Base-by-base conservation (phyloP, 2,113 vertebrate genomes). In the Cyprinodon variegatus region DNA sequence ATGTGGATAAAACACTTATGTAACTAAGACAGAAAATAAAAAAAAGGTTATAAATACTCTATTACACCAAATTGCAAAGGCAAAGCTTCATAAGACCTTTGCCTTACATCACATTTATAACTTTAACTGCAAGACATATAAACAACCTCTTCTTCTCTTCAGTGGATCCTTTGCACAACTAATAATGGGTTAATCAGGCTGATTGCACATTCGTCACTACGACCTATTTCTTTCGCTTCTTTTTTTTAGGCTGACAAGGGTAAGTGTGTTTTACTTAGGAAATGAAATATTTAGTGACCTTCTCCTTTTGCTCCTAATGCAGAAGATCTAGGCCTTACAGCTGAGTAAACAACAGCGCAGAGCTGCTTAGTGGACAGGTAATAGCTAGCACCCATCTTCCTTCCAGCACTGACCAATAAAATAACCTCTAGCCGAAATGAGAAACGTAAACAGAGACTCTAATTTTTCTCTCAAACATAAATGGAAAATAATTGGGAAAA, bases 261-360 rank as follows among this genome's bases (percentile, higher is more conserved):
- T 83, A 88, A 90, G 88, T 81, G 57, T 95, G 94, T 95, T 95
- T 94, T 93, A 91, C 93, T 95, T 94, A 93, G 93, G 94, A 95
- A 94, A 95, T 94, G 93, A 94, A 95, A 95, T 94, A 94, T 94
- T 94, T 93, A 66, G 91, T 89, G 92, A 92, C 92, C 92, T 91
- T 88, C 85, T 91, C 87, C 91, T 90, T 87, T 91, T 90, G 88
- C 88, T 88, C 50, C 91, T 88, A 77, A 78, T 83, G 84, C 88
- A 92, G 86, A 91, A 93, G 89, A 93, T 88, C 74, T 90, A 92
- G 92, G 82, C 79, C 78, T 81, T 76, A 78, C 94, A 95, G 94
- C 94, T 95, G 94, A 94, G 89, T 93, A 92, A 95, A 95, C 91
- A 95, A 83, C n/a, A 61, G 66, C 95, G 84, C n/a, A 61, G 66